Evolutionary conservation across 2,797 vertebrate genomes (phyloP), one percentile per base, ranked within the genome.

Genomic region (Odontamblyopus rebecca): DNA sequence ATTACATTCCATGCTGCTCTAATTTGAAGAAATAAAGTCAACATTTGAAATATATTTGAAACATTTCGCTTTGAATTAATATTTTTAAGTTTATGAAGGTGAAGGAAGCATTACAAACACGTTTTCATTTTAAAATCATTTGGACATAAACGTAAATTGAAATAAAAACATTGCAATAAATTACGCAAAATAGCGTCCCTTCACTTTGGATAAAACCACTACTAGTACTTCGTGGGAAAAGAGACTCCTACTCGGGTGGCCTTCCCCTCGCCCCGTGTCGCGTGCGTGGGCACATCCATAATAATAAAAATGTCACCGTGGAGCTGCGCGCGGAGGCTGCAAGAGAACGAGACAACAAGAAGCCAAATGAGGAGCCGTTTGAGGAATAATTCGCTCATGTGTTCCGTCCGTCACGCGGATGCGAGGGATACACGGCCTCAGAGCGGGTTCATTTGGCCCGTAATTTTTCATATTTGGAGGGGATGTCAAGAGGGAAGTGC

Each of bases 1-100:
- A 93, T 95, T 93, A 95, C 96, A 96, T 97, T 97, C 95, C 96
- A 96, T 96, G 96, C 95, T 97, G 95, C 96, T 97, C 94, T 95
- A 92, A 85, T 94, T 96, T 92, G 91, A 94, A 93, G 83, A 92
- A 90, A 91, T 88, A 89, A 95, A 95, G 91, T 91, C 95, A 95
- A 94, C 78, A 95, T 93, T 83, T 90, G 89, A 90, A 90, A 88
- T 88, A 89, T 88, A 89, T 75, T 73, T 71, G 81, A 81, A 86
- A 70, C 69, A 84, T 18, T 91, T 83, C 80, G 75, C 70, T 86
- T 88, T 91, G 13, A 48, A 48, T 48, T 87, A 68, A 91, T 89
- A 18, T 27, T 16, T 63, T 64, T 29, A 38, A 38, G 8, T 38
- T 9, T 38, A 11, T 57, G 29, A 65, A 81, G 51, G 53, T 32